Base-by-base conservation (phyloP, 2,113 vertebrate genomes). In the human region DNA sequence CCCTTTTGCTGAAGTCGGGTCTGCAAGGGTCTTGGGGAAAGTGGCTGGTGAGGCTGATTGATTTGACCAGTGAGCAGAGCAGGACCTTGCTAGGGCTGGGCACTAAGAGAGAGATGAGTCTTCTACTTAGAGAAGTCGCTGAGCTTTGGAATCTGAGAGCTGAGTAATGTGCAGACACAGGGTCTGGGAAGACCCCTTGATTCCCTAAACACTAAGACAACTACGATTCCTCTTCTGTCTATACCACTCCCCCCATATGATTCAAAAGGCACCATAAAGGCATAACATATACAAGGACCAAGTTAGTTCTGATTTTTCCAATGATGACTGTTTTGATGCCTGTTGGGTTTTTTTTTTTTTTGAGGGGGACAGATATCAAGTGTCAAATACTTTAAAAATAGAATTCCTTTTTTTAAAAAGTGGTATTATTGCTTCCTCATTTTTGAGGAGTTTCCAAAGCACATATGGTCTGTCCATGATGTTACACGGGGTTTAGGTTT, bases 201-300 rank as follows among this genome's bases (percentile, higher is more conserved):
- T 66, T 86, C 32, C 20, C 45, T 8, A 30, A 57, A 20, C n/a
- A 12, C 50, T 0, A 7, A 43, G 25, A 50, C 0, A 0, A 13
- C 22, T 5, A 6, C 7, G 32, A 20, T 40, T 27, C 76, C 18
- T 79, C 10, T 43, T 61, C 12, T 64, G 5, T 38, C 23, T 68
- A 8, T 2, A 2, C 20, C 1, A 18, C 25, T 7, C 6, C 30
- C 6, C 32, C 22, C 3, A 0, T n/a, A 0, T 1, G 38, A 25
- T 48, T 35, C 32, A 38, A 35, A 79, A 93, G 48, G 38, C 5
- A 6, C 22, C 90, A 13, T 64, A 93, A 68, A 81, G 23, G 22
- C 1, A 0, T 2, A 23, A 27, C 14, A 20, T 16, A 38, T 9
- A 4, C 40, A 38, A 80, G 45, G 68, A 40, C n/a, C 64, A 66